Evolutionary conservation across 2,888 invertebrate genomes (phyloP).

Genomic region (Yponomeuta sedellus): DNA sequence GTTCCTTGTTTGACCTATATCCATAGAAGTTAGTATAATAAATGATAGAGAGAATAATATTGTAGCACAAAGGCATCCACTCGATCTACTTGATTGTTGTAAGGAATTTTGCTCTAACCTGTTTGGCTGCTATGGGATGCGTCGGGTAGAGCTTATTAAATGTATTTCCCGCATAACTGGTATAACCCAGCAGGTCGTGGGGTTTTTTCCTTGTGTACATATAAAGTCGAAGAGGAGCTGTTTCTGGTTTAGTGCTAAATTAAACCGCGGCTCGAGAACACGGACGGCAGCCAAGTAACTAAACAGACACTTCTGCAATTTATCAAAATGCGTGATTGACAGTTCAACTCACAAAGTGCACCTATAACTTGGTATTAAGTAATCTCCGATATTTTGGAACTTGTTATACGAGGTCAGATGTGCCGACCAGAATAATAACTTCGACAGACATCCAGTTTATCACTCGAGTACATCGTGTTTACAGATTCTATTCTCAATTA

Average conservation of each 20-base stretch:
- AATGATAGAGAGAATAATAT: not conserved
- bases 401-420: slow-evolving; percentile 1
- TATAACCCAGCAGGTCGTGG: not conserved
- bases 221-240: not conserved
- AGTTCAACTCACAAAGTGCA: too few relatives aligned
- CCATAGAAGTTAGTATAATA: not conserved
- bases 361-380: not conserved
- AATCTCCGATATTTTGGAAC: not conserved
- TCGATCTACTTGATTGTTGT: not conserved
- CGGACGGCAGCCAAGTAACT: not conserved
- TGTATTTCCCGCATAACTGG: not conserved
- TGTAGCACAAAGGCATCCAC: not conserved
- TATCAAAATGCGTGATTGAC: too few relatives aligned
- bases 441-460: not conserved
- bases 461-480: not conserved
- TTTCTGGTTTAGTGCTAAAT: not conserved
- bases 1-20: slow-evolving; percentile 1
- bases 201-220: not conserved
- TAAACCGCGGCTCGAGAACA: not conserved
- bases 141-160: not conserved
- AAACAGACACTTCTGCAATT: not conserved
- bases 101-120: not conserved
- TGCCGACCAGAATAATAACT: not conserved
- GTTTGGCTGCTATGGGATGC: not conserved
- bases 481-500: not conserved